Base-by-base conservation (phyloP, 2,797 vertebrate genomes). In the Melanotaenia boesemani region DNA sequence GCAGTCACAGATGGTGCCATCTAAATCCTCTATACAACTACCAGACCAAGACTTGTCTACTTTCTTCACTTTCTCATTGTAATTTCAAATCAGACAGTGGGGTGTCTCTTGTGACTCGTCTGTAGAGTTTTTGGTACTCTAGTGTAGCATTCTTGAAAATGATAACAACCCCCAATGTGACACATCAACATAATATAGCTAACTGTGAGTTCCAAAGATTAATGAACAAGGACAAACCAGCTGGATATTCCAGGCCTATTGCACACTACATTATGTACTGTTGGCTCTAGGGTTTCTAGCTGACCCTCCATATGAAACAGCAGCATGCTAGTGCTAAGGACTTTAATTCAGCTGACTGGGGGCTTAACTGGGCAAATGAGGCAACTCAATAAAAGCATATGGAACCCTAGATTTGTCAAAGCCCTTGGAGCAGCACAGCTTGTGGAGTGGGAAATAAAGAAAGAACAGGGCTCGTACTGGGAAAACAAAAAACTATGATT, bases 291-390 rank as follows among this genome's bases (percentile, higher is more conserved):
- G 86, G 61, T 67, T 80, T 77, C 78, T 73, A 13, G 81, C 70
- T 83, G 81, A 59, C 70, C 72, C 60, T 80, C 80, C 61, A 63
- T 75, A 80, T 83, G 73, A 82, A 86, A 76, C 82, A 80, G 80
- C 69, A 77, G 74, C 80, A 68, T 63, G 67, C 77, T 59, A 77
- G 68, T 65, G 80, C 85, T 85, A 70, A 76, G 70, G 87, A 87
- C 86, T 87, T 90, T 88, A 88, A 88, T 90, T 92, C 85, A 83
- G 85, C 83, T 88, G 87, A 86, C 88, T 91, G 75, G 63, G 76
- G 88, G 89, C 90, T 85, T 88, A 90, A 82, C 86, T 83, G 88
- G 78, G 77, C 82, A 92, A 90, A 92, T 89, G 83, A 90, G 80
- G 83, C 70, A 37, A 81, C 84, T 89, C 85, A 91, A 80, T 87